These are phyloP conservation scores for Istiophorus platypterus DNA, from an alignment of 2,113 vertebrate genomes.

Conservation along the genomic window DNA sequence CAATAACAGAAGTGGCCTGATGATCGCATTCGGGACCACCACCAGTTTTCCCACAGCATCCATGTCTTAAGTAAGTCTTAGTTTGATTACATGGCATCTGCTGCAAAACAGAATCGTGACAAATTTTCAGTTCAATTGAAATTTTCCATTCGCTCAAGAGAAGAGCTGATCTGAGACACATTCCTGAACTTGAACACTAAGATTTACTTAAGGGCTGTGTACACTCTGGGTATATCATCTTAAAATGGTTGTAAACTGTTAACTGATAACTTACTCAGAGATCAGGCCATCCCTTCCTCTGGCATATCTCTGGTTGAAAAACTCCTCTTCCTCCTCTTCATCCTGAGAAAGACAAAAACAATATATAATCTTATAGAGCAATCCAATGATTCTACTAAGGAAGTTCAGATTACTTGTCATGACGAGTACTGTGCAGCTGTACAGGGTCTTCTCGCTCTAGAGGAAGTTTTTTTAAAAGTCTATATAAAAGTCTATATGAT, in stretches of 20 bases:
- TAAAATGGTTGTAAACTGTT: not conserved
- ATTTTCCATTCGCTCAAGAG: not conserved
- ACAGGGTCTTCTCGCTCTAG: too few relatives aligned
- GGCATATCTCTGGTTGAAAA: conserved; percentile 97
- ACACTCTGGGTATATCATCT: conserved; percentile 30
- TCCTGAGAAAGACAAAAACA: conserved; percentile 84
- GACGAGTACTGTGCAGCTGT: too few relatives aligned
- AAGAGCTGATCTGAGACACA: conserved; percentile 29
- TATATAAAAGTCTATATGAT: too few relatives aligned
- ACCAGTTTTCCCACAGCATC: conserved; percentile 35
- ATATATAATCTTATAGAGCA: not conserved
- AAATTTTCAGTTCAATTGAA: conserved; percentile 12
- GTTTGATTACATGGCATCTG: conserved; percentile 6
- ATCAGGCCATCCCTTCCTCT: conserved; percentile 98
- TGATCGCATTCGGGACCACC: conserved; percentile 9
- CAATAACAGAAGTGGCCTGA: not conserved
- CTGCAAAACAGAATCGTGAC: conserved; percentile 6
- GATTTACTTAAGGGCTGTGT: conserved; percentile 36
- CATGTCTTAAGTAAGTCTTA: conserved; percentile 13
- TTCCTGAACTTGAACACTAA: not conserved
- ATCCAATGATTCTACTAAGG: too few relatives aligned
- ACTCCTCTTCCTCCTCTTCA: conserved; percentile 97
- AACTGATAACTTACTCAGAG: conserved; percentile 93
- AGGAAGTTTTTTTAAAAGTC: too few relatives aligned
- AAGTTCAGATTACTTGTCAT: not conserved